Percentiles rank a stretch among this genome's conserved stretches.
Conservation (phyloP, 2,888 invertebrate species). For the Eristalinus aeneus region DNA sequence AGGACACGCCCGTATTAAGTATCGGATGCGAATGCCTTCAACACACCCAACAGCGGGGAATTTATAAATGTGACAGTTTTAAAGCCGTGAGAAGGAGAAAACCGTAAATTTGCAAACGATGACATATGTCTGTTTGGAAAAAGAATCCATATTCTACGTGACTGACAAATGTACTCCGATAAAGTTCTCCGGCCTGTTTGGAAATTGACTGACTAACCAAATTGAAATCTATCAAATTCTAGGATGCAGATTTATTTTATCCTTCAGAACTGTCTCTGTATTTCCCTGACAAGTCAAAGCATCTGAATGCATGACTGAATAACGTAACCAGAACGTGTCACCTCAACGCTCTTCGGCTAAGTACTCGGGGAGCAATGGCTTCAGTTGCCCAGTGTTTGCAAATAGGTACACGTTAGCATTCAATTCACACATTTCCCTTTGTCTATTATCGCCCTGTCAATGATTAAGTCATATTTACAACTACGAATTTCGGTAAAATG, state of each 20-base stretch:
- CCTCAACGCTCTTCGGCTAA: neutral
- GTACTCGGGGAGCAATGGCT: neutral
- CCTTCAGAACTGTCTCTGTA: neutral
- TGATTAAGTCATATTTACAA: neutral
- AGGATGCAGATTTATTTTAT: neutral
- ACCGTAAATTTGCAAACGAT: neutral
- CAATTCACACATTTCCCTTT: neutral
- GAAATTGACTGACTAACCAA: neutral
- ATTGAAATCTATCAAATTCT: too few relatives aligned
- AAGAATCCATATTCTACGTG: neutral
- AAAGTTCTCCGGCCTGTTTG: too few relatives aligned
- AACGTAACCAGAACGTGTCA: neutral
- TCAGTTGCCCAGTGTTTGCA: neutral
- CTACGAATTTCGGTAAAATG: neutral
- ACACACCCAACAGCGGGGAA: neutral
- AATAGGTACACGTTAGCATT: neutral
- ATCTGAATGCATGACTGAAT: neutral
- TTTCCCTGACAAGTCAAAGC: neutral
- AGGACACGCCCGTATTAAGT: neutral
- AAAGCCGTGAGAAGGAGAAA: neutral
- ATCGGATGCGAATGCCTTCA: neutral
- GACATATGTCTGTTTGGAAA: constrained; percentile 8
- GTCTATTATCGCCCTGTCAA: neutral
- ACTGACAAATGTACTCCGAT: neutral
- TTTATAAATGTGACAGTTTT: neutral